Evolutionary conservation across 2,888 invertebrate species (phyloP).

Genomic region (Caenorhabditis plicata): DNA sequence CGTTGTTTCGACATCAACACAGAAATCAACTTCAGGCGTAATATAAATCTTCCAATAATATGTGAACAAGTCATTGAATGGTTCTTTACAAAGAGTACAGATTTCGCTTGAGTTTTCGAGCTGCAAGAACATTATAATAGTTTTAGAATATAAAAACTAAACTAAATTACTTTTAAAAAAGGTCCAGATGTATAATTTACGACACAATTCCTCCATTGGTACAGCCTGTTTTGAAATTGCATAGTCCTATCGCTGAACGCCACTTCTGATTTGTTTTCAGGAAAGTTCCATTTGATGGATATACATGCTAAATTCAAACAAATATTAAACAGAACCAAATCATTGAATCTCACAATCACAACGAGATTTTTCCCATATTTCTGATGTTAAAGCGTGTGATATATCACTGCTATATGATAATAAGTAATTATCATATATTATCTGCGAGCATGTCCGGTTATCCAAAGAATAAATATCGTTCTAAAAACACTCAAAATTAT

Average conservation of each 20-base stretch:
- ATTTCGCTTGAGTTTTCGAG: conserved; percentile 32
- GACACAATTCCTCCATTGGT: conserved; percentile 57
- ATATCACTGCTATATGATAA: conserved; percentile 58
- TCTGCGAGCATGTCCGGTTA: conserved; percentile 55
- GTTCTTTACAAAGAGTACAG: conserved; percentile 45
- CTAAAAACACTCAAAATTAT: conserved; percentile 12
- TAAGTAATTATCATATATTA: conserved; percentile 61
- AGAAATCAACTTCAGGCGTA: conserved; percentile 58
- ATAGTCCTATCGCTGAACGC: conserved; percentile 48
- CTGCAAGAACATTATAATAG: neutral
- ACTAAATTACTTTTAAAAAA: neutral
- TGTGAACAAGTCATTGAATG: conserved; percentile 52
- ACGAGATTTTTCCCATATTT: conserved; percentile 59
- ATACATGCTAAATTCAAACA: conserved; percentile 42
- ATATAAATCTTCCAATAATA: conserved; percentile 64
- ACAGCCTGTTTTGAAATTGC: conserved; percentile 38
- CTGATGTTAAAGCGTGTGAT: conserved; percentile 42
- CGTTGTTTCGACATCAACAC: conserved; percentile 63
- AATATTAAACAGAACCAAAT: no score
- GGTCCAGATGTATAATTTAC: conserved; percentile 42
- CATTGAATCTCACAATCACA: conserved; percentile 57
- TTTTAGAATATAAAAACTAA: conserved; percentile 1
- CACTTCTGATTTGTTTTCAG: conserved; percentile 34
- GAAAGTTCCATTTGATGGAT: conserved; percentile 48
- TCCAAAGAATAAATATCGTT: conserved; percentile 41